A percentile compares a stretch with the other conserved stretches of the same genome.
These are phyloP conservation scores for Nothura maculosa DNA, from an alignment of 2,797 vertebrate species.

Conservation along the genomic window DNA sequence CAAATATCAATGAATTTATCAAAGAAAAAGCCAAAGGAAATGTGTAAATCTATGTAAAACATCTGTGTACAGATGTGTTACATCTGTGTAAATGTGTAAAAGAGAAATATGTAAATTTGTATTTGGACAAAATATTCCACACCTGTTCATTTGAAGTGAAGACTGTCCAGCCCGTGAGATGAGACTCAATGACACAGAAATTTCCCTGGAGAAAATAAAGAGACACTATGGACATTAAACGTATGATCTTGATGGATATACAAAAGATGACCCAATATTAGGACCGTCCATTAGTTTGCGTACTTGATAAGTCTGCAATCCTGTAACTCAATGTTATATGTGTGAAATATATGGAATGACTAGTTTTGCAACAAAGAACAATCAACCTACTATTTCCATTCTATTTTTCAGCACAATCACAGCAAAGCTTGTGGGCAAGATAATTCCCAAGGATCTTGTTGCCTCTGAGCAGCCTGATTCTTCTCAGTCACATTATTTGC, in stretches of 20 bases:
- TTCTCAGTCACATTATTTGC: not conserved
- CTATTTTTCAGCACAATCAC: not conserved
- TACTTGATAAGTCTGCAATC: not conserved
- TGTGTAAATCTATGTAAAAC: too few species aligned
- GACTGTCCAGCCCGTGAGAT: not conserved
- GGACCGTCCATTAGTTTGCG: not conserved
- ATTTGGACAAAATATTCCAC: not conserved
- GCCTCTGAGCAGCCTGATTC: not conserved
- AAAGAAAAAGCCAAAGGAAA: not conserved
- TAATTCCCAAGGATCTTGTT: not conserved
- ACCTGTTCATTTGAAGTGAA: not conserved
- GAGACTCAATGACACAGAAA: not conserved
- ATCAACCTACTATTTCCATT: not conserved
- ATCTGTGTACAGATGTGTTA: too few species aligned
- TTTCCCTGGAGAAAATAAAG: not conserved
- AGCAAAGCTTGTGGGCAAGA: not conserved
- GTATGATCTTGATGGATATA: not conserved
- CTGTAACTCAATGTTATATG: not conserved
- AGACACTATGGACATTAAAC: not conserved
- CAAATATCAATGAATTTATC: too few species aligned
- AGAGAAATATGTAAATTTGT: not conserved
- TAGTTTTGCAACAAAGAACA: not conserved
- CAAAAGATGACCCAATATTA: not conserved
- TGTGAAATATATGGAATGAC: not conserved
- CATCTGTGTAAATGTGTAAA: not conserved